Conservation (phyloP, 30 jellyfish, hydroid and myxozoan species). For the Mastigias papua region DNA sequence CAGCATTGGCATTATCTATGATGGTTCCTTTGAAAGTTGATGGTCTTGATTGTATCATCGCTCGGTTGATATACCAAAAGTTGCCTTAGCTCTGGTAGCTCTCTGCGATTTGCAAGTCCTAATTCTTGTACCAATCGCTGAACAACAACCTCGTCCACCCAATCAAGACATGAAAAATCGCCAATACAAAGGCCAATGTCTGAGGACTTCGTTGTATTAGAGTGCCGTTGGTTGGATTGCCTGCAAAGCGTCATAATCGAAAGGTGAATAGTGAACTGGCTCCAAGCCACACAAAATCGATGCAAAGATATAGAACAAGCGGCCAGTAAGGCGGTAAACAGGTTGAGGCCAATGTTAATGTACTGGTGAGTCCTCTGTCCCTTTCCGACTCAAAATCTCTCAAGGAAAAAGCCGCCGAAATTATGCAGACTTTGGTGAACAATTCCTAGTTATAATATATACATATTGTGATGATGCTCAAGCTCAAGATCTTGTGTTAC, state of each 20-base stretch:
- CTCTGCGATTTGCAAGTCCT: constrained; percentile 29
- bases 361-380: too few relatives aligned
- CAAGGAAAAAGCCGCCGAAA: background rate
- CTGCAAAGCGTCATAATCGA: background rate
- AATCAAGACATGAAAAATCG: constrained; percentile 58
- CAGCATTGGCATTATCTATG: background rate
- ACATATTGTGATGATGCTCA: background rate
- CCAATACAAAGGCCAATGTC: background rate
- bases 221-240: background rate
- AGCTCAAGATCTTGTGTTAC: background rate
- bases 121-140: constrained; percentile 29
- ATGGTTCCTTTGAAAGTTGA: background rate
- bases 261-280: too few relatives aligned
- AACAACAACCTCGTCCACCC: constrained; percentile 55
- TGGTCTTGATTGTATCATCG: background rate
- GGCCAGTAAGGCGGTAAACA: too few relatives aligned
- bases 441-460: too few relatives aligned
- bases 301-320: too few relatives aligned
- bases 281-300: too few relatives aligned
- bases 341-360: too few relatives aligned
- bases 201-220: background rate
- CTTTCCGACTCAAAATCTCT: too few relatives aligned
- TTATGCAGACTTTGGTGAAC: background rate
- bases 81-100: constrained; percentile 48
- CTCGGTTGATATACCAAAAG: background rate